phyloP scores from a whole-genome alignment of 2,797 vertebrate species.

The Brotogeris chrysoptera region DNA sequence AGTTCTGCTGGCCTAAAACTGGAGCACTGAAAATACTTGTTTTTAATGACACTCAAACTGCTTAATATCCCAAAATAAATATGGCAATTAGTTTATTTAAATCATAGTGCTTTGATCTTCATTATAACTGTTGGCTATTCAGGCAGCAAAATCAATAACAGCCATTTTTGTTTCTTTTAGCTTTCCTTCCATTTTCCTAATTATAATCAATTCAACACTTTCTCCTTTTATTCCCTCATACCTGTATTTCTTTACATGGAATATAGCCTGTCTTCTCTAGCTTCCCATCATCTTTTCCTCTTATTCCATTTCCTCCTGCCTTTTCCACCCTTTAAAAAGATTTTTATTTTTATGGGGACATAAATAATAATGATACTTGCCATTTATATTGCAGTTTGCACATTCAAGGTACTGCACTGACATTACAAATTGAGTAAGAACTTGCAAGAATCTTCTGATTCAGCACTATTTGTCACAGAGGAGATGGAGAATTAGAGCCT shows the following conservation, averaged over 20 bases:
- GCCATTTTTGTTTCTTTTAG: not conserved
- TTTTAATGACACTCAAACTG: not conserved
- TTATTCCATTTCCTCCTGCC: not conserved
- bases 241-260: not conserved
- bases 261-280: not conserved
- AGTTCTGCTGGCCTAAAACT: not conserved
- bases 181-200: not conserved
- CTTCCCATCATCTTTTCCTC: not conserved
- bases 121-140: not conserved
- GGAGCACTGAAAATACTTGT: not conserved
- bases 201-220: not conserved
- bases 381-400: conserved; percentile 20
- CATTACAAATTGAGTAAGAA: conserved; percentile 39
- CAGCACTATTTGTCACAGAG: conserved; percentile 28
- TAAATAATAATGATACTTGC: conserved; percentile 29
- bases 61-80: not conserved
- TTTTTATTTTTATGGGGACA: conserved; percentile 28
- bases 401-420: conserved; percentile 3
- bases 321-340: not conserved
- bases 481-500: conserved; percentile 25
- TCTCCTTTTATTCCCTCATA: not conserved
- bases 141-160: not conserved
- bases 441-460: conserved; percentile 34
- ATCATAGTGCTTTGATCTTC: not conserved
- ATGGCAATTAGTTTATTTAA: not conserved